phyloP scores from a whole-genome alignment of 2,888 invertebrate genomes.

The Kryphioiulus occultus region DNA sequence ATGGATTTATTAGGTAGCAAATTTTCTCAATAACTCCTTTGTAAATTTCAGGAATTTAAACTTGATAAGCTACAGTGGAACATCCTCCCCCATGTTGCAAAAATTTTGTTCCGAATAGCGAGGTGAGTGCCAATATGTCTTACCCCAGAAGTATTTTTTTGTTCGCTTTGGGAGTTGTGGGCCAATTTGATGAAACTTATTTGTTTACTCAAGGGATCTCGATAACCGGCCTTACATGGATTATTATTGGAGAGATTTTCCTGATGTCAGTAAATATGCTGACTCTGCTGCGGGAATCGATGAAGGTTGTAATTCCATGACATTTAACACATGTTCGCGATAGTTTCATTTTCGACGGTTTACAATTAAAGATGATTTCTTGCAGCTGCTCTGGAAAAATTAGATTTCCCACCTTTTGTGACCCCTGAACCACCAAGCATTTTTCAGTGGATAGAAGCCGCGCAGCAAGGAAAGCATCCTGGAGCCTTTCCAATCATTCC shows the following conservation, averaged over 20 bases:
- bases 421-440: constrained; percentile 73
- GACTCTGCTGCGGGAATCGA: constrained; percentile 63
- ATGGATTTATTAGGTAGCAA: too few species aligned
- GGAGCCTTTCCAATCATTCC: constrained; percentile 76
- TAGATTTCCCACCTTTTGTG: constrained; percentile 69
- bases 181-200: not conserved
- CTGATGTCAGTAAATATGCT: constrained; percentile 66
- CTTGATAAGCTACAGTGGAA: constrained; percentile 75
- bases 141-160: constrained; percentile 50
- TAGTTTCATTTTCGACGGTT: not conserved
- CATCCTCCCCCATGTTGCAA: constrained; percentile 73
- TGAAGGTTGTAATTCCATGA: constrained; percentile 57
- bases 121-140: constrained; percentile 56
- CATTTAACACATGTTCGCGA: not conserved
- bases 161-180: constrained; percentile 34
- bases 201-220: constrained; percentile 69
- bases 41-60: constrained; percentile 74
- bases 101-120: constrained; percentile 71
- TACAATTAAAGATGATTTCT: not conserved
- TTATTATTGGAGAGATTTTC: constrained; percentile 88
- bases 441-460: constrained; percentile 73
- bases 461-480: constrained; percentile 68
- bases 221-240: constrained; percentile 74
- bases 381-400: constrained; percentile 58
- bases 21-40: not conserved